Evolutionary conservation across 2,113 vertebrate species (phyloP), one percentile per base, ranked within the genome.

Genomic region (Tetraodon nigroviridis): DNA sequence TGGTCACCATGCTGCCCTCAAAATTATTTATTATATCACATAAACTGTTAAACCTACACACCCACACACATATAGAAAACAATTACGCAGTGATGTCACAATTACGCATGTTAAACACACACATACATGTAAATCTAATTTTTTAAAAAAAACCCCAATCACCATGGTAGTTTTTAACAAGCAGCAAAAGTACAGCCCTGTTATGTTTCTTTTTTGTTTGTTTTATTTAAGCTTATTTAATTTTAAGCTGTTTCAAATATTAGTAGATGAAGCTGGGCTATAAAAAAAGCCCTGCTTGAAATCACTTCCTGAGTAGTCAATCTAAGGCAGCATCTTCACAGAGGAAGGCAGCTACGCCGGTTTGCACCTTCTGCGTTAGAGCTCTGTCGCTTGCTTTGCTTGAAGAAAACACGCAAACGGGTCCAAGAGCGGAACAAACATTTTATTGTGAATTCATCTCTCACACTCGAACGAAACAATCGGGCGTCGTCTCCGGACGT

Each of bases 291-390:
- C n/a, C 79, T 75, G 41, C 76, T 68, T 80, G 74, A 78, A 87
- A 84, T 80, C 92, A 93, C 93, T 96, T 97, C 95, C 95, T 95
- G 93, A 92, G 91, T 86, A 7, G n/a, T 51, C 64, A 90, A 90
- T 85, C 88, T 78, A 69, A 88, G 82, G 70, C 47, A 75, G 58
- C 69, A 62, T 79, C 79, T 82, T 67, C n/a, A 47, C 42, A 75
- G 61, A 58, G 69, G 75, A 77, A 78, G 69, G 52, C 67, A 46
- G 62, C 47, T 29, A 45, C 45, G 63, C 63, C 45, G 37, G 47
- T 51, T 21, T 32, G 15, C 41, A 54, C 22, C 27, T 44, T 27
- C 15, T 5, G 14, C 40, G 1, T 27, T 4, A 3, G 17, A 52
- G 52, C 10, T 37, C 32, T 37, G 32, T 10, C 4, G 6, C 1